Evolutionary conservation across 37 sponge, comb jelly and placozoan species (phyloP).

Genomic region (Halichondria panicea): DNA sequence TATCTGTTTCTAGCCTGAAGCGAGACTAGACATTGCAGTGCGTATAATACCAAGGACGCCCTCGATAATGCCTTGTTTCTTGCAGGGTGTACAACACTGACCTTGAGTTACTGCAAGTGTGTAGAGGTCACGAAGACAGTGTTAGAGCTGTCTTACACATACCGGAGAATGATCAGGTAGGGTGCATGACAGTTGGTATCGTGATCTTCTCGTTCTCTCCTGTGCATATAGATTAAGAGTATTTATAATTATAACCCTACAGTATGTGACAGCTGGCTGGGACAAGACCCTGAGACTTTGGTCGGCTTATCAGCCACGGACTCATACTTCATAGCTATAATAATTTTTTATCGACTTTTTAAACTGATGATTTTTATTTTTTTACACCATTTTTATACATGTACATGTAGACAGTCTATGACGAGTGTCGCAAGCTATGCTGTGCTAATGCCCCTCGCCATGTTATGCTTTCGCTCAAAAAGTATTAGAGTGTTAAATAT

Average conservation of each 20-base stretch:
- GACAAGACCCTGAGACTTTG: conserved; percentile 72
- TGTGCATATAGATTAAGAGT: neutral
- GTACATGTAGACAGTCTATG: too few species aligned
- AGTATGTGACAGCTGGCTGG: conserved; percentile 74
- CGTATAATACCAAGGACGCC: neutral
- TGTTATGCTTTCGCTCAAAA: too few species aligned
- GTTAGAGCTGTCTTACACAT: conserved; percentile 58
- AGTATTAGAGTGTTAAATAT: too few species aligned
- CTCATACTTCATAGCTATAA: too few species aligned
- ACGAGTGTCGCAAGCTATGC: too few species aligned
- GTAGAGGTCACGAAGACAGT: conserved; percentile 57
- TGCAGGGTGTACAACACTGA: conserved; percentile 49
- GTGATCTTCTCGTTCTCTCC: conserved; percentile 6
- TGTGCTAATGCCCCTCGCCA: too few species aligned
- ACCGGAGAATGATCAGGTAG: conserved; percentile 71
- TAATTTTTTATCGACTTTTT: too few species aligned
- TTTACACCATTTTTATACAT: too few species aligned
- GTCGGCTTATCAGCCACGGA: conserved; percentile 28
- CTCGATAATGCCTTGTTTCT: neutral
- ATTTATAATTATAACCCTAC: neutral
- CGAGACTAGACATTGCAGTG: neutral
- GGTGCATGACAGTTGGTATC: neutral
- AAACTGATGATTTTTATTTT: too few species aligned
- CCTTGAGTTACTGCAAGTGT: conserved; percentile 46
- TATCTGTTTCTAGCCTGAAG: neutral